Conservation (phyloP, 1,140 invertebrate genomes). For the Saccostrea glomerata region DNA sequence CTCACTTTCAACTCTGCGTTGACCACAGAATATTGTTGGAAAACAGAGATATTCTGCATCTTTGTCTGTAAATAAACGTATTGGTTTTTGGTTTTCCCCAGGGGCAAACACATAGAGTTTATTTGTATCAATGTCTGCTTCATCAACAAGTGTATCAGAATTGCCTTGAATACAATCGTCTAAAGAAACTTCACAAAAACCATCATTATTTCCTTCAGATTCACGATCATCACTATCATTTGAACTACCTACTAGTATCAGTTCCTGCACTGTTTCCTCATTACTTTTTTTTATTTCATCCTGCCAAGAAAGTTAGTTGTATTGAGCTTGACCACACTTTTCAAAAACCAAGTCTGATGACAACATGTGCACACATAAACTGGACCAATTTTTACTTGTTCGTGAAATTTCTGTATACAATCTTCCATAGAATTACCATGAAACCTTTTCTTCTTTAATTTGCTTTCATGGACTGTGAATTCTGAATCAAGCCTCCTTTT, state of each 20-base stretch:
- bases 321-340: constrained; percentile 41
- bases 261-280: background rate
- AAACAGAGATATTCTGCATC: constrained; percentile 52
- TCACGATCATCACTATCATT: constrained; percentile 8
- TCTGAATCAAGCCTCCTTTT: background rate
- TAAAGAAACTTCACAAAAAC: constrained; percentile 36
- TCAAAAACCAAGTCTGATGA: constrained; percentile 57
- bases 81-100: constrained; percentile 50
- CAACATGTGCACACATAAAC: constrained; percentile 56
- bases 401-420: constrained; percentile 30
- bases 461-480: background rate
- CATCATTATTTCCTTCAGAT: constrained; percentile 11
- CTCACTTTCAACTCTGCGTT: constrained; percentile 41
- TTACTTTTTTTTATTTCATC: background rate
- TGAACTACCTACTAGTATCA: background rate
- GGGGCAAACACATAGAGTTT: constrained; percentile 52
- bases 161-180: constrained; percentile 41
- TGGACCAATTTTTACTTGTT: constrained; percentile 35
- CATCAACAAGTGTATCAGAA: constrained; percentile 48
- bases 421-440: background rate
- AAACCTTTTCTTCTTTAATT: constrained; percentile 8
- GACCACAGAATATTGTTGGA: constrained; percentile 57
- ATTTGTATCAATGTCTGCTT: constrained; percentile 38
- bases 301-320: background rate
- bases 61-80: constrained; percentile 54